Percentiles rank a stretch among this genome's conserved stretches.
phyloP scores from a whole-genome alignment of 2,888 invertebrate species.

The Tricholauxania praeusta region DNA sequence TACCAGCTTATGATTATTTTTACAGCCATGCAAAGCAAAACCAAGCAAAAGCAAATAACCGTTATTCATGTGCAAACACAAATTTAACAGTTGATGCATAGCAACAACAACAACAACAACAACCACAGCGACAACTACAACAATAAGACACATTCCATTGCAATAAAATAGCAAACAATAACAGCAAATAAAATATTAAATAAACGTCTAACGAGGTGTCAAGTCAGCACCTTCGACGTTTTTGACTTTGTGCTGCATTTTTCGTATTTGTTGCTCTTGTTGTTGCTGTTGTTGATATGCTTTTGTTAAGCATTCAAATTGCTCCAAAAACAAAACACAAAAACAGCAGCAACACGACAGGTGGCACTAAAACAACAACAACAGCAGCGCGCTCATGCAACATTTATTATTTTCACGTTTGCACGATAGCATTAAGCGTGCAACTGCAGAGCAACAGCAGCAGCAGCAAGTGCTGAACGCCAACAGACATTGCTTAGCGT shows the following conservation, averaged over 20 bases:
- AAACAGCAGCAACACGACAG: slow-evolving; percentile 35
- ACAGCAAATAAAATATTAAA: slow-evolving; percentile 24
- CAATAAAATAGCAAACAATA: slow-evolving; percentile 51
- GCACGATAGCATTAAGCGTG: slow-evolving; percentile 44
- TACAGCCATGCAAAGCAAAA: neutral
- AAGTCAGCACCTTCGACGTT: slow-evolving; percentile 54
- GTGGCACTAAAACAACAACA: slow-evolving; percentile 38
- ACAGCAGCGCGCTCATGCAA: neutral
- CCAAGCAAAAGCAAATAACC: neutral
- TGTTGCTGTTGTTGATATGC: no score
- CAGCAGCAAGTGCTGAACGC: slow-evolving; percentile 7
- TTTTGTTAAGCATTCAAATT: slow-evolving; percentile 53
- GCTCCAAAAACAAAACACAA: slow-evolving; percentile 54
- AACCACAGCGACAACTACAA: no score
- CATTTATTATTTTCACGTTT: slow-evolving; percentile 41
- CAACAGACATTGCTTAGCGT: neutral
- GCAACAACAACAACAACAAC: slow-evolving; percentile 44
- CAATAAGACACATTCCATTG: slow-evolving; percentile 40
- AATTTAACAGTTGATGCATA: slow-evolving; percentile 39
- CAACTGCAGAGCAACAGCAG: slow-evolving; percentile 19
- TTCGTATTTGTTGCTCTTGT: no score
- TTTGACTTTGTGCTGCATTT: neutral
- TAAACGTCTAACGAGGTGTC: slow-evolving; percentile 57
- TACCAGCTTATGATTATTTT: neutral
- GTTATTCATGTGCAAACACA: slow-evolving; percentile 49